These are phyloP conservation scores for Macrochelys suwanniensis DNA, from an alignment of 2,797 vertebrate genomes.

Conservation along the genomic window DNA sequence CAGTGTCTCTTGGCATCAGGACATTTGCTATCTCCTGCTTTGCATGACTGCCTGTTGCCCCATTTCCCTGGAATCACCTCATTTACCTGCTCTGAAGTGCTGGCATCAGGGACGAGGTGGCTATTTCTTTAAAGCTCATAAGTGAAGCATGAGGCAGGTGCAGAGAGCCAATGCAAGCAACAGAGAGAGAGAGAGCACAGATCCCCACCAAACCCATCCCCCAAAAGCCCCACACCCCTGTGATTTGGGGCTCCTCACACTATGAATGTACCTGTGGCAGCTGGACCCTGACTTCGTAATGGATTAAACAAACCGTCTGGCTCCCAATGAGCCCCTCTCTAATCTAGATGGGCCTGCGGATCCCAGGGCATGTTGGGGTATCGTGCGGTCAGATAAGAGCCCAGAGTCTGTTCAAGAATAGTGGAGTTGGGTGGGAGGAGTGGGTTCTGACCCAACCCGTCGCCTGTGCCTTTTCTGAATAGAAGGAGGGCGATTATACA, in stretches of 20 bases:
- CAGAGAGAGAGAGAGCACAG: not conserved
- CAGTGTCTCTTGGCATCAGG: not conserved
- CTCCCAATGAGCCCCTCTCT: not conserved
- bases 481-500: too few species aligned
- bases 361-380: not conserved
- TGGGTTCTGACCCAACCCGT: not conserved
- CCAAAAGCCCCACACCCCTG: not conserved
- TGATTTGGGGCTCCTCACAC: not conserved
- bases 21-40: not conserved
- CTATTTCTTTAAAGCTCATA: not conserved
- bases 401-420: not conserved
- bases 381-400: rapidly evolving
- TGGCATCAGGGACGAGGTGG: not conserved
- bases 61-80: not conserved
- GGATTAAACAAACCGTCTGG: not conserved
- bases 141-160: not conserved
- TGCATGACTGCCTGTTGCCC: not conserved
- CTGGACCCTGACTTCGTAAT: not conserved
- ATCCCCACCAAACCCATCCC: not conserved
- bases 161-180: not conserved
- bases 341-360: not conserved
- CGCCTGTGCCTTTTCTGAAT: not conserved
- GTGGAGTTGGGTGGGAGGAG: not conserved
- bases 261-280: not conserved
- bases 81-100: not conserved